Conservation (phyloP, 53 echinoderm and acorn worm species). For the Actinopyga echinites region DNA sequence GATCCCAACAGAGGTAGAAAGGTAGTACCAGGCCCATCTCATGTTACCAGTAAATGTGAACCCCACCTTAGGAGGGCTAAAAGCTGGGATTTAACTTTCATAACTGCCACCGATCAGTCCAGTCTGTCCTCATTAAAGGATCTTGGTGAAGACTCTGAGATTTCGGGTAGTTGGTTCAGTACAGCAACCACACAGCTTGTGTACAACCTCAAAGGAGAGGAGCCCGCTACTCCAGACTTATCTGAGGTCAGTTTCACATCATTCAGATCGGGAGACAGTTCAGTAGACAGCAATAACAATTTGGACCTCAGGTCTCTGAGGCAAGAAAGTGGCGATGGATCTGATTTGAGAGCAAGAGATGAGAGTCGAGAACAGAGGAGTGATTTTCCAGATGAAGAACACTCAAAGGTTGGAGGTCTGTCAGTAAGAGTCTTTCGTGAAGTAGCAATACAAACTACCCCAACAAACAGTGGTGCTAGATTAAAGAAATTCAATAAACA, state of each 20-base stretch:
- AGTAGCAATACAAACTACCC: constrained; percentile 17
- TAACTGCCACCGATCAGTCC: neutral
- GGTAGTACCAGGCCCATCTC: neutral
- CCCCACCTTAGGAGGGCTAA: constrained; percentile 30
- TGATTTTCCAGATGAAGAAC: neutral
- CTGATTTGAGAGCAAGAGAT: no score
- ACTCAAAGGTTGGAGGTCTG: neutral
- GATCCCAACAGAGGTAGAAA: neutral
- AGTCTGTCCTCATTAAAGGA: neutral
- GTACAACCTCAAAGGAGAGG: no score
- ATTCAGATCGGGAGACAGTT: neutral
- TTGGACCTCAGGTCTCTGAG: no score
- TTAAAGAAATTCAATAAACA: neutral
- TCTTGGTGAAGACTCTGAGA: no score
- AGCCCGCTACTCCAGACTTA: neutral
- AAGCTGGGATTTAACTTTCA: constrained; percentile 21
- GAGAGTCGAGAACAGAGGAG: neutral
- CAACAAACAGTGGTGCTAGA: neutral
- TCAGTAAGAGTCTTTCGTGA: constrained; percentile 20
- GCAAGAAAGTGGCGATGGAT: neutral
- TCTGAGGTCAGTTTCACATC: neutral
- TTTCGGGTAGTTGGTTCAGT: no score
- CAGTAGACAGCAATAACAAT: constrained; percentile 7
- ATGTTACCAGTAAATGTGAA: constrained; percentile 1
- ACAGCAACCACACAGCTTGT: no score